These are phyloP conservation scores for Esox niger DNA, from an alignment of 2,113 vertebrate species.

Conservation along the genomic window DNA sequence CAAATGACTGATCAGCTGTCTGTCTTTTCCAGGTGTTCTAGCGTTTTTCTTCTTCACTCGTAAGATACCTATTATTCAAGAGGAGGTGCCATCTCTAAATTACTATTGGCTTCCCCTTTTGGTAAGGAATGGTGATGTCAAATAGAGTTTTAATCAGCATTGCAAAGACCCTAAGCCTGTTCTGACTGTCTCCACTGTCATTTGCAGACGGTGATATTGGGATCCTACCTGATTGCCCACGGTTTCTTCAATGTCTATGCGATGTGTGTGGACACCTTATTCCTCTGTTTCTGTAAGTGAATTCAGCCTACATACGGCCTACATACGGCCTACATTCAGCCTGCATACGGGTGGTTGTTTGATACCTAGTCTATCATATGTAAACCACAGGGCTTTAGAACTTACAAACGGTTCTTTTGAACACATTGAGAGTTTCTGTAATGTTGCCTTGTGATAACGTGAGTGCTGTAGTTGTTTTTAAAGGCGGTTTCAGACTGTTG, in stretches of 20 bases:
- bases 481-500: too few relatives aligned
- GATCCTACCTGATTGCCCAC: conserved; percentile 89
- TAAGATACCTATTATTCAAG: conserved; percentile 76
- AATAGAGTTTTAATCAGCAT: too few relatives aligned
- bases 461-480: too few relatives aligned
- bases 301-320: too few relatives aligned
- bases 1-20: too few relatives aligned
- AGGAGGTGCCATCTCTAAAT: conserved; percentile 82
- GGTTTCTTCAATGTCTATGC: conserved; percentile 96
- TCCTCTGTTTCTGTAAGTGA: conserved; percentile 98
- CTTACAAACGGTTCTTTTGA: not conserved
- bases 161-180: not conserved
- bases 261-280: conserved; percentile 96
- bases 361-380: not conserved
- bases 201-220: conserved; percentile 85
- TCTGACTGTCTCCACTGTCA: conserved; percentile 28
- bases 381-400: not conserved
- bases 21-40: conserved; percentile 77
- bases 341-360: too few relatives aligned
- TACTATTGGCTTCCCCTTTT: conserved; percentile 92
- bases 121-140: conserved; percentile 73
- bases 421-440: not conserved
- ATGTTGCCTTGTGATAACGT: not conserved
- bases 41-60: conserved; percentile 92
- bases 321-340: too few relatives aligned